A percentile compares a stretch with the other conserved stretches of the same genome.
Evolutionary conservation across 2,113 vertebrate species (phyloP).

Genomic region (Serilophus lunatus): DNA sequence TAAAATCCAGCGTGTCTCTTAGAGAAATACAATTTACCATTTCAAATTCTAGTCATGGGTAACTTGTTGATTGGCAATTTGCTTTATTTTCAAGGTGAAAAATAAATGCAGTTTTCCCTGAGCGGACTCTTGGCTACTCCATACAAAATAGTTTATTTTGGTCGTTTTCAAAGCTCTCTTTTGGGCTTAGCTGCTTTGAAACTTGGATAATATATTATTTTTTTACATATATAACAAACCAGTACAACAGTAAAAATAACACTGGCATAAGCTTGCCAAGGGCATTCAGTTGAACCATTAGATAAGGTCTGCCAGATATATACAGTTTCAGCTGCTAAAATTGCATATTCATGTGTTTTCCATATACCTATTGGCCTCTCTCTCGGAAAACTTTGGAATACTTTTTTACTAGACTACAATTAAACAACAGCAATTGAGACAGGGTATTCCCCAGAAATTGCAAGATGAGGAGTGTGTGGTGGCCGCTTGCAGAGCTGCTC

Average conservation of each 20-base stretch:
- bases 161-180: conserved; percentile 22
- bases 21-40: conserved; percentile 4
- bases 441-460: conserved; percentile 46
- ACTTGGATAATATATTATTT: conserved; percentile 49
- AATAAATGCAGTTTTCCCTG: background rate
- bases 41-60: background rate
- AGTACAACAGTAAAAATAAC: conserved; percentile 59
- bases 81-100: conserved; percentile 25
- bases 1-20: conserved; percentile 16
- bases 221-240: conserved; percentile 41
- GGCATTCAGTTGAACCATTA: conserved; percentile 44
- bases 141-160: conserved; percentile 4
- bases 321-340: conserved; percentile 60
- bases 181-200: conserved; percentile 17
- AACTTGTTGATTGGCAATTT: conserved; percentile 6
- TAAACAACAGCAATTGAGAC: conserved; percentile 28
- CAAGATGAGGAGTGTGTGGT: background rate
- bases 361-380: conserved; percentile 42
- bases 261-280: conserved; percentile 45
- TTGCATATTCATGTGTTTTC: conserved; percentile 65
- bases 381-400: background rate
- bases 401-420: conserved; percentile 37
- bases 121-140: background rate
- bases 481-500: background rate
- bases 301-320: conserved; percentile 52